These are phyloP conservation scores for Synergus gifuensis DNA, from an alignment of 2,888 invertebrate species.

Conservation along the genomic window DNA sequence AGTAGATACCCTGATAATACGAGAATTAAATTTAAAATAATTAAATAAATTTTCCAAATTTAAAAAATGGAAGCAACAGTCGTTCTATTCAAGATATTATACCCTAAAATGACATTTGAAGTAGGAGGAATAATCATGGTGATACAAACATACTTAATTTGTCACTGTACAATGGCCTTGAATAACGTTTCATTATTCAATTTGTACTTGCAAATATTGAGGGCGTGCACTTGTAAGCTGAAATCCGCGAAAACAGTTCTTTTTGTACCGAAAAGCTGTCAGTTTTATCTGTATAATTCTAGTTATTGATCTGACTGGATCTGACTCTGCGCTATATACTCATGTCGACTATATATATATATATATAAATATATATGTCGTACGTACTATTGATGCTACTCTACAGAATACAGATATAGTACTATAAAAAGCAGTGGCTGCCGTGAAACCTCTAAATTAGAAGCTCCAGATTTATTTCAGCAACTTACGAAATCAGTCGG, in stretches of 20 bases:
- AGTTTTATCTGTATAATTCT: constrained; percentile 10
- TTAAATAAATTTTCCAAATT: background rate
- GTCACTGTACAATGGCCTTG: background rate
- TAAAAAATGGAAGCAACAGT: background rate
- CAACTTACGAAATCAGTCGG: constrained; percentile 34
- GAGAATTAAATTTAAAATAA: too few species aligned
- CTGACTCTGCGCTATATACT: constrained; percentile 9
- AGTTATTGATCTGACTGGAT: constrained; percentile 36
- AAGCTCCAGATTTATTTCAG: constrained; percentile 29
- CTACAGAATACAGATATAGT: constrained; percentile 24
- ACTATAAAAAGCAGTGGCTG: constrained; percentile 9
- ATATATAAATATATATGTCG: constrained; percentile 7
- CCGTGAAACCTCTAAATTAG: constrained; percentile 21
- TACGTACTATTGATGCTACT: constrained; percentile 34
- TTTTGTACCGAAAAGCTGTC: background rate
- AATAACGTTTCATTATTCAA: background rate
- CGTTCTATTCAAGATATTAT: background rate
- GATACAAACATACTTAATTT: background rate
- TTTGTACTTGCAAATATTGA: constrained; percentile 6
- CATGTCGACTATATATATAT: constrained; percentile 9
- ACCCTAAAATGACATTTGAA: background rate
- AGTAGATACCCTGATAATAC: too few species aligned
- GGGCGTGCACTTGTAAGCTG: background rate
- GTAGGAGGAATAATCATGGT: background rate
- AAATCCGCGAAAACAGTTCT: background rate